Evolutionary conservation across 2,888 invertebrate genomes (phyloP).

Genomic region (Brachyopa scutellaris): DNA sequence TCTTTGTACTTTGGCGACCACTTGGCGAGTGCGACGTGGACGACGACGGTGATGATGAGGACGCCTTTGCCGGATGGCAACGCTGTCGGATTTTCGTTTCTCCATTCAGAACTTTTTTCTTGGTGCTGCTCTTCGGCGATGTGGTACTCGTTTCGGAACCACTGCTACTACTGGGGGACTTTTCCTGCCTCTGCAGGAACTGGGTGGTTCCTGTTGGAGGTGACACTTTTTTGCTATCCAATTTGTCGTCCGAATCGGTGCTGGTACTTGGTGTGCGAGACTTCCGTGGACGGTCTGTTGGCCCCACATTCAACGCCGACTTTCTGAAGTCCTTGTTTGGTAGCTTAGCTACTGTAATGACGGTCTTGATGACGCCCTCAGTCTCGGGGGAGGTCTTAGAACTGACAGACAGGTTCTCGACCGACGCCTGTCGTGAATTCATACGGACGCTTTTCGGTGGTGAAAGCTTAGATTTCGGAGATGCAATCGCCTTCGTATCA

Average conservation of each 20-base stretch:
- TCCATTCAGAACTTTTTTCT: conserved; percentile 77
- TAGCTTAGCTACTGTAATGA: conserved; percentile 79
- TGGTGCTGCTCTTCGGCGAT: conserved; percentile 74
- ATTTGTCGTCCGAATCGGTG: conserved; percentile 78
- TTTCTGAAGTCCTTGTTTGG: conserved; percentile 89
- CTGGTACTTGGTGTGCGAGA: conserved; percentile 81
- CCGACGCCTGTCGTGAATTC: conserved; percentile 78
- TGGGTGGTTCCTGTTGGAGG: conserved; percentile 70
- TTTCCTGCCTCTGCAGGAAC: conserved; percentile 76
- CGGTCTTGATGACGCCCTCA: conserved; percentile 81
- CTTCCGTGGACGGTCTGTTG: conserved; percentile 80
- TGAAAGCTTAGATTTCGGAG: conserved; percentile 78
- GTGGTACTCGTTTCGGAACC: conserved; percentile 83
- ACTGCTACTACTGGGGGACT: conserved; percentile 82
- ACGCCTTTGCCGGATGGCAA: conserved; percentile 73
- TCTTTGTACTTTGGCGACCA: conserved; percentile 82
- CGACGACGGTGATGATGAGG: conserved; percentile 72
- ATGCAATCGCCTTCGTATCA: conserved; percentile 41
- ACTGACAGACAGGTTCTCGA: conserved; percentile 76
- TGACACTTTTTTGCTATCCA: conserved; percentile 53
- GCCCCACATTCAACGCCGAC: conserved; percentile 87
- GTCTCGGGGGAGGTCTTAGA: conserved; percentile 76
- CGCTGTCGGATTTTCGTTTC: conserved; percentile 80
- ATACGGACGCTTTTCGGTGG: conserved; percentile 78
- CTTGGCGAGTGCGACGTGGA: conserved; percentile 83